Base-by-base conservation (phyloP, 2,113 vertebrate species). In the Apteryx mantelli region DNA sequence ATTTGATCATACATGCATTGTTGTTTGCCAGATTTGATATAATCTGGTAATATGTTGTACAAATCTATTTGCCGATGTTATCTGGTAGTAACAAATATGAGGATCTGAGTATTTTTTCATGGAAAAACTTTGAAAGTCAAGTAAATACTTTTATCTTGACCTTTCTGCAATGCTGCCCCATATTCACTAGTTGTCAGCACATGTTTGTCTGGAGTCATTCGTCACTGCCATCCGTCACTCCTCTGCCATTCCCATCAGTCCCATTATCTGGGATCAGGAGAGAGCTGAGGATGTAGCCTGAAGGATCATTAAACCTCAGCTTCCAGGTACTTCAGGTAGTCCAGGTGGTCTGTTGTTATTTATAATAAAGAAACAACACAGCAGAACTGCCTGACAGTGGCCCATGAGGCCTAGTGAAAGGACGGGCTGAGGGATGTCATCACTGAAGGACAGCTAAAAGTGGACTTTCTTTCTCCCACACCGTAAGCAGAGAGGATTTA, bases 321-420 rank as follows among this genome's bases (percentile, higher is more conserved):
- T 98, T 97, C 97, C 98, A 99, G 98, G 98, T 98, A 98, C 95
- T 96, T 94, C 98, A 98, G 99, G 98, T 98, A 98, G 98, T 98
- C 99, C 99, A 99, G 99, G 99, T 99, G 99, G 99, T 98, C 99
- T 99, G 99, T 99, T 99, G 99, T 99, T 99, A 99, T 99, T 99
- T 99, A 99, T 99, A 99, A 99, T 98, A 99, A 99, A 99, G 98
- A 98, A 98, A 99, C 98, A 99, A 98, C 98, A 94, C 98, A 98
- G 99, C 99, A 99, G 98, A 99, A 98, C 98, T 97, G 75, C 98
- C 98, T 99, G 98, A 98, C 97, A 98, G 98, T 98, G 98, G 99
- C 98, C 99, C 99, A 96, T 97, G 98, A 97, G 99, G 99, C 99
- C 97, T 69, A 61, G 97, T 87, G 88, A 96, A 98, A 98, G 98